Evolutionary conservation across 2,888 invertebrate species (phyloP), one percentile per base, ranked within the genome.

Genomic region (Ceramica pisi): DNA sequence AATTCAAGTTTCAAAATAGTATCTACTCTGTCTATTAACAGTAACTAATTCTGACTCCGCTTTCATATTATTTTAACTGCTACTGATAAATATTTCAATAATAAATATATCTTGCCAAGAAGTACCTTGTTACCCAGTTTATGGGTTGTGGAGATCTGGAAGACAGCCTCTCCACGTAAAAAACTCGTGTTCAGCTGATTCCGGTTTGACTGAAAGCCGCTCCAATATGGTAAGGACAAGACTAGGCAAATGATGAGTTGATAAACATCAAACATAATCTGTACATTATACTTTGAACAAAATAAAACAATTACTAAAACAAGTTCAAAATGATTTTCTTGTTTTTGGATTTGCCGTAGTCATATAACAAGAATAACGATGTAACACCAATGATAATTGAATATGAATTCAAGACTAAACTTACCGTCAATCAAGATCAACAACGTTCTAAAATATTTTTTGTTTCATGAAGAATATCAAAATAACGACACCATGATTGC

Each of bases 1-100:
- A 60, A 55, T 41, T 44, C 48, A 50, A 61, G 48, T 21, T 78
- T 23, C 19, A 12, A 61, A 31, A 50, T 31, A 14, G 31, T 41
- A 44, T 57, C 31, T 50, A 38, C 26, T 44, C 14, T n/a, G 14
- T 67, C 44, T n/a, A 38, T 2, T 26, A 48, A 62, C 31, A 31
- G 3, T 16, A 46, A 65, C 26, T 44, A 35, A 12, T 38, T 38
- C 4, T 1, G 8, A 57, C 6, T 19, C 53, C 12, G 46, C 46
- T 38, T 21, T 31, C 12, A 41, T 31, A 10, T 35, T n/a, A 60
- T 23, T 41, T 55, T 26, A 44, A 10, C 44, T 19, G 1, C 3
- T n/a, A n/a, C n/a, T n/a, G n/a, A n/a, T n/a, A n/a, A n/a, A n/a
- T n/a, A n/a, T n/a, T n/a, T n/a, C n/a, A n/a, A n/a, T n/a, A n/a